Base-by-base conservation (phyloP, 2,888 invertebrate genomes). In the Fragum whitleyi region DNA sequence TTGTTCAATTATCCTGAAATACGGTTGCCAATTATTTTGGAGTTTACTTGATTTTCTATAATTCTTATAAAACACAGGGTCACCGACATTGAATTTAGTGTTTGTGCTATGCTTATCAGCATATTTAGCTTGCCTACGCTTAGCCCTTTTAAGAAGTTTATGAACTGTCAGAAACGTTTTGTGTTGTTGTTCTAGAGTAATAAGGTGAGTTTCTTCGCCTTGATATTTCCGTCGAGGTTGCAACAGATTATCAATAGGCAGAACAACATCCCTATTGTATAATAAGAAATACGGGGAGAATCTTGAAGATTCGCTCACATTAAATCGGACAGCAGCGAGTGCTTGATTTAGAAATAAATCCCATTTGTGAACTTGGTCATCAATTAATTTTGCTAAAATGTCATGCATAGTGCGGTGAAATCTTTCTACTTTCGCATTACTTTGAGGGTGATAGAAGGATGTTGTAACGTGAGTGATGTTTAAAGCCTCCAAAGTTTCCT, bases 241-340 rank as follows among this genome's bases (percentile, higher is more conserved):
- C 16, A 65, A 32, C 9, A 28, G 5, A 39, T 39, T 39, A 14
- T 86, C 83, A 19, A 84, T 23, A 5, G 81, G 81, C 9, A 80
- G 57, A n/a, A 82, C 78, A 9, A 67, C 70, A 26, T 86, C 83
- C 26, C 79, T 73, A 28, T 77, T 79, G 36, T 81, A 83, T 9
- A 86, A 26, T 9, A 83, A 55, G 32, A 47, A 79, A 57, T 79
- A 85, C 19, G 85, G 81, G 6, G 78, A 71, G 26, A 68, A 80
- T 62, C 51, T 61, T 32, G 82, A 73, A 16, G 73, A 76, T 59
- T 81, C 79, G 67, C 67, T 82, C 14, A 67, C 47, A 69, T 68
- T 77, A 29, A 81, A 86, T n/a, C 81, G 39, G 11, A 84, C 68
- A 9, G 74, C 83, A 19, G 81, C 79, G 32, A 83, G 42, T 26